phyloP scores from a whole-genome alignment of 2,113 vertebrate genomes.

The Rhombomys opimus region DNA sequence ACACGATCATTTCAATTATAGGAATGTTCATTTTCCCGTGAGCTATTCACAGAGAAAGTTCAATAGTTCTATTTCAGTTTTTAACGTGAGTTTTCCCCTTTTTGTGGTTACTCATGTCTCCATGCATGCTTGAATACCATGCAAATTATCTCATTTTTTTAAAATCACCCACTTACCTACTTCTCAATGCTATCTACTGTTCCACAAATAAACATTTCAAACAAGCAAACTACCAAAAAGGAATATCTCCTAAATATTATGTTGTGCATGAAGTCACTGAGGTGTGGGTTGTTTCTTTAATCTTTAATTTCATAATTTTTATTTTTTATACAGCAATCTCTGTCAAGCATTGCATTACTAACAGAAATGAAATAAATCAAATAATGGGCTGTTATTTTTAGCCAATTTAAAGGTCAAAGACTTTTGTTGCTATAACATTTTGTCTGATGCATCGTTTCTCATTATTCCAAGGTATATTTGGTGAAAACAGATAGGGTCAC shows the following conservation, averaged over 20 bases:
- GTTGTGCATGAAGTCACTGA: neutral
- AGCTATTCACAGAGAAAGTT: slow-evolving; percentile 59
- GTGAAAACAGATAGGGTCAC: slow-evolving; percentile 59
- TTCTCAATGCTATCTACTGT: neutral
- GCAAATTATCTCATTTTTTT: neutral
- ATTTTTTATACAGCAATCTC: slow-evolving; percentile 27
- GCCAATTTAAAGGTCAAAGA: slow-evolving; percentile 67
- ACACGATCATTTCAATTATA: slow-evolving; percentile 77
- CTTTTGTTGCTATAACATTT: slow-evolving; percentile 65
- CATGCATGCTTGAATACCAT: neutral
- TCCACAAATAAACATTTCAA: slow-evolving; percentile 6
- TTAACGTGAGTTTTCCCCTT: slow-evolving; percentile 44
- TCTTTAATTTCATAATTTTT: slow-evolving; percentile 54
- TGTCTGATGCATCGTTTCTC: slow-evolving; percentile 45
- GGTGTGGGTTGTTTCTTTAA: slow-evolving; percentile 21
- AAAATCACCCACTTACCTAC: neutral
- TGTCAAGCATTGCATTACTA: slow-evolving; percentile 48
- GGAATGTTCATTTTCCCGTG: slow-evolving; percentile 59
- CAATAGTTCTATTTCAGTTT: slow-evolving; percentile 55
- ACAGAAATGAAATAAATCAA: slow-evolving; percentile 72
- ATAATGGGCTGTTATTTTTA: slow-evolving; percentile 71
- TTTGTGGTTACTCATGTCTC: neutral
- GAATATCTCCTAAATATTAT: neutral
- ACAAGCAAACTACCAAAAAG: slow-evolving; percentile 13
- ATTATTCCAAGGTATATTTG: slow-evolving; percentile 31